phyloP scores from a whole-genome alignment of 1,140 invertebrate genomes.

The Branchinecta lynchi region DNA sequence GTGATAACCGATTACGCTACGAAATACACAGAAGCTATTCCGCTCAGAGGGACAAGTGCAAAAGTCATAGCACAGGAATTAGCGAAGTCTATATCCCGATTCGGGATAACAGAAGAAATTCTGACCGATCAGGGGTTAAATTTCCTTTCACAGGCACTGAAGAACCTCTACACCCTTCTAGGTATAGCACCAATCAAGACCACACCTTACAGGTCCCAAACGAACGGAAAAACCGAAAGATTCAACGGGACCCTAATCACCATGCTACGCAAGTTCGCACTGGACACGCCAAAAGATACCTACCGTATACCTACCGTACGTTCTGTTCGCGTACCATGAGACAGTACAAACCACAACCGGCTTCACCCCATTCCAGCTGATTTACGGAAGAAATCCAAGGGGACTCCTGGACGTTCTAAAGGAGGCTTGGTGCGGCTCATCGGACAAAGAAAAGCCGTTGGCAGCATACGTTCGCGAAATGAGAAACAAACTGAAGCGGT shows the following conservation, averaged over 20 bases:
- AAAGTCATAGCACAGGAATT: not conserved
- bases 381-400: not conserved
- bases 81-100: not conserved
- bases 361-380: not conserved
- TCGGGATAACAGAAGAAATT: not conserved
- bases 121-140: not conserved
- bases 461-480: not conserved
- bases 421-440: not conserved
- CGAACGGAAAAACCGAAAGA: not conserved
- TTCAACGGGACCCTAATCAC: constrained; percentile 1
- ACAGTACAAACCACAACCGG: not conserved
- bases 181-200: not conserved
- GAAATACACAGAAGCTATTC: constrained; percentile 1
- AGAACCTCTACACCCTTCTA: not conserved
- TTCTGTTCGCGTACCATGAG: not conserved
- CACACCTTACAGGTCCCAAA: not conserved
- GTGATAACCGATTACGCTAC: not conserved
- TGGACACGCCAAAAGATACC: not conserved
- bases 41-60: not conserved
- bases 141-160: not conserved
- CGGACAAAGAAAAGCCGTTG: not conserved
- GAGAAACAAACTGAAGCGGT: not conserved
- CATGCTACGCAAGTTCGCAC: not conserved
- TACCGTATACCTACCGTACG: not conserved
- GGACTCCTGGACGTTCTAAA: not conserved